phyloP scores from a whole-genome alignment of 2,113 vertebrate genomes.

The Copsychus sechellarum region DNA sequence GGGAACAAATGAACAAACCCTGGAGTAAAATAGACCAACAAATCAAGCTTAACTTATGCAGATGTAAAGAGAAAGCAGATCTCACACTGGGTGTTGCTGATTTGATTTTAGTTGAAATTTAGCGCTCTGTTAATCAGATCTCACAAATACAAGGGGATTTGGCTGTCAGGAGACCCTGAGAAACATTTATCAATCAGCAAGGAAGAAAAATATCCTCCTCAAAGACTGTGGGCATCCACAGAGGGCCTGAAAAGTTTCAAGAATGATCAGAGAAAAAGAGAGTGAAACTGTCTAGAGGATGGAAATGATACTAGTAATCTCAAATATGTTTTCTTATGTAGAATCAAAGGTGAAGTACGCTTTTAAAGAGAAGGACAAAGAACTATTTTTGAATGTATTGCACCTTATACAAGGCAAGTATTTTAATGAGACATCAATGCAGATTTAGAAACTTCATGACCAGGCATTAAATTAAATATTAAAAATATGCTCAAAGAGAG shows the following conservation, averaged over 20 bases:
- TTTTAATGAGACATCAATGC: background rate
- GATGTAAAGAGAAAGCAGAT: background rate
- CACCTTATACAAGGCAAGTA: background rate
- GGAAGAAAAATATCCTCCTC: conserved; percentile 1
- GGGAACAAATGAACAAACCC: background rate
- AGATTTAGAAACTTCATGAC: background rate
- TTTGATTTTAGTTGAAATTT: conserved; percentile 19
- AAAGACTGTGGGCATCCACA: background rate
- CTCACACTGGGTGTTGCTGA: background rate
- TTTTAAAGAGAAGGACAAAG: background rate
- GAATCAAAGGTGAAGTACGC: background rate
- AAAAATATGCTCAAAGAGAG: background rate
- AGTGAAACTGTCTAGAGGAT: background rate
- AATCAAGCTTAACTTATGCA: background rate
- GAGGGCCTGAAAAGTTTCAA: background rate
- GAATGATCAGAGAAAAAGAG: background rate
- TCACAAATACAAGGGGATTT: background rate
- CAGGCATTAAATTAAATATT: background rate
- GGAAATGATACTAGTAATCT: background rate
- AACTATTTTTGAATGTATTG: background rate
- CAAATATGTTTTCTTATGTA: background rate
- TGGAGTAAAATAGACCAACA: background rate
- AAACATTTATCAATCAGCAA: background rate
- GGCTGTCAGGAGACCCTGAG: background rate
- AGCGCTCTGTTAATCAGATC: conserved; percentile 11